Evolutionary conservation across 2,888 invertebrate genomes (phyloP), one percentile per base, ranked within the genome.

Genomic region (Corythucha ciliata): DNA sequence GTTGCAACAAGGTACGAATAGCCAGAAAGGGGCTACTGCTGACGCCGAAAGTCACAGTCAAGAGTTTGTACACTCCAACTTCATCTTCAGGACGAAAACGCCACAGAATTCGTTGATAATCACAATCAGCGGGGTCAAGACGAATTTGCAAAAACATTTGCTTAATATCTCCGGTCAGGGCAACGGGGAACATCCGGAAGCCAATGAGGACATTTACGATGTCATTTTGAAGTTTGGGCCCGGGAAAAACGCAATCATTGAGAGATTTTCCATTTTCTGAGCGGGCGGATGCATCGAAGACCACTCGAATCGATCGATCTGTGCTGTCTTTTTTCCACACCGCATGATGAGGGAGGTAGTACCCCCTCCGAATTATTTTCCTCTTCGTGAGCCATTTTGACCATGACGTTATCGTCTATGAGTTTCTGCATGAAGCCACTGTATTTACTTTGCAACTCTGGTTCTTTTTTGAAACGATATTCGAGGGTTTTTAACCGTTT

Each of bases 271-370:
- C 44, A 12, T 20, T 7, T 22, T 41, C 16, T 8, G 36, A 14
- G n/a, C n/a, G n/a, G n/a, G n/a, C n/a, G n/a, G n/a, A n/a, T n/a
- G n/a, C n/a, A n/a, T n/a, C n/a, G n/a, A 10, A 16, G 7, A 36
- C 36, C 10, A 36, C 36, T n/a, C 36, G 36, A n/a, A 22, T 14
- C 14, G 10, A 14, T 7, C 20, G 21, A 6, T 10, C 14, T 2
- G 27, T 16, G 25, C 16, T 14, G 16, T 32, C 32, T 6, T 25
- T 18, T 2, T 32, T 2, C 25, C n/a, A 50, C 16, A 50, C 44
- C 16, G 42, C 42, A 24, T 50, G 50, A 25, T 50, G 50, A 10
- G 50, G 49, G 14, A 49, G 29, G 25, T 42, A 42, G 14, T 50
- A 50, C 7, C 18, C n/a, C 10, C n/a, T n/a, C n/a, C n/a, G n/a